Evolutionary conservation across 2,113 vertebrate species (phyloP), one percentile per base, ranked within the genome.

Genomic region (Pao palembangensis): DNA sequence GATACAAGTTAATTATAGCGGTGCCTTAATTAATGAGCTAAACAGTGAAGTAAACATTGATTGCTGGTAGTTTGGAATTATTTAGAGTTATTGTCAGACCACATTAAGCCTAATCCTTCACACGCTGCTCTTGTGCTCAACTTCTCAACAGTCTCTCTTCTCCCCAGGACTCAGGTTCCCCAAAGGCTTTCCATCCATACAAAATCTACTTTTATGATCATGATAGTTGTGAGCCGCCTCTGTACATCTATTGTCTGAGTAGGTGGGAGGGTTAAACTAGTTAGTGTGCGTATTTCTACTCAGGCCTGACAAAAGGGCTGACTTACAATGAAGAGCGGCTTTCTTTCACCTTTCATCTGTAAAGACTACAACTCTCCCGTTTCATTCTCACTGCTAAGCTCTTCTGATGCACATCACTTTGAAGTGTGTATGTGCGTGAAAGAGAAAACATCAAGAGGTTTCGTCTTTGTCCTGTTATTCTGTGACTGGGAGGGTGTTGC

Each of bases 121-220:
- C 87, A 85, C 65, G 67, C 66, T 82, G 83, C 77, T 82, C 68
- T 79, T 63, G 58, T 78, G 51, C 69, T 83, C 58, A 75, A 65
- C 72, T 69, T 80, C 81, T 77, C 84, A 80, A 69, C 80, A 78
- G 69, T 83, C 87, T 79, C 70, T 76, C 62, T 56, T 69, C 70
- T 79, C 51, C 52, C 46, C 16, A 66, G 68, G 78, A 78, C 67
- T 88, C 84, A 53, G 79, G 81, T 87, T 87, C 75, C 80, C 80
- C 69, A 70, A 58, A 73, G 69, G 64, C 70, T 65, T 71, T 69
- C 31, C 51, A 44, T 62, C 63, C 47, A 71, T 77, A 80, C 83
- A 85, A 86, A 78, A 71, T 81, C 63, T 51, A 51, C 77, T 73
- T 75, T 85, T 85, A 80, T 88, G 63, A 84, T 84, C 78, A 78